Conservation (phyloP, 1,140 invertebrate genomes). For the Atta texana region DNA sequence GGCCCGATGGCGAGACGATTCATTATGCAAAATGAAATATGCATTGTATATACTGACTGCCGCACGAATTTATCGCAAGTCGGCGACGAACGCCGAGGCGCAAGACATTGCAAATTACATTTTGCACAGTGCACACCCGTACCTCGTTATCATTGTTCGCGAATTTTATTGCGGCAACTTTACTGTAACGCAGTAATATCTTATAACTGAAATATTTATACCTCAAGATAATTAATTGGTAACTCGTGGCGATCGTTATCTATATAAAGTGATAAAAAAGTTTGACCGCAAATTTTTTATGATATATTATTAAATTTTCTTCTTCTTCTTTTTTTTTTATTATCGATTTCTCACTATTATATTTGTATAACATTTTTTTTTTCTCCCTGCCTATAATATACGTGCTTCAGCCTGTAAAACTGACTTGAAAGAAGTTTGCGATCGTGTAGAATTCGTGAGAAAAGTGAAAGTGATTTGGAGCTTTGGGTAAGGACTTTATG, state of each 20-base stretch:
- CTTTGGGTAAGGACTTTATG: not conserved
- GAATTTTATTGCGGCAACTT: conserved; percentile 37
- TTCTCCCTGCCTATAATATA: not conserved
- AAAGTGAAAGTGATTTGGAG: conserved; percentile 40
- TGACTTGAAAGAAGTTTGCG: not conserved
- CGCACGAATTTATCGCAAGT: conserved; percentile 69
- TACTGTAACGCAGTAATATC: not conserved
- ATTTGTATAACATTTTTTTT: not conserved
- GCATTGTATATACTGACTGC: conserved; percentile 68
- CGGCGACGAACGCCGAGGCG: conserved; percentile 35
- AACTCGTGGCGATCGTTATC: not conserved
- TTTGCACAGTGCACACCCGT: conserved; percentile 21
- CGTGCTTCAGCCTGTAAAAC: not conserved
- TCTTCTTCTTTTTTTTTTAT: not conserved
- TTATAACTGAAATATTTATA: conserved; percentile 3
- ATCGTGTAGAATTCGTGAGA: not conserved
- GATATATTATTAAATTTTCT: not conserved
- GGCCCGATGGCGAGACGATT: conserved; percentile 62
- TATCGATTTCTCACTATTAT: not conserved
- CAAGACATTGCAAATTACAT: conserved; percentile 56
- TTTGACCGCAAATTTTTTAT: no score
- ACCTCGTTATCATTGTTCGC: conserved; percentile 32
- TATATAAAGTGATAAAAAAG: not conserved
- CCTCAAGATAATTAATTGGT: not conserved
- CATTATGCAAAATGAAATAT: conserved; percentile 74